Base-by-base conservation (phyloP, 1,140 invertebrate genomes). In the Drosophila carrolli region DNA sequence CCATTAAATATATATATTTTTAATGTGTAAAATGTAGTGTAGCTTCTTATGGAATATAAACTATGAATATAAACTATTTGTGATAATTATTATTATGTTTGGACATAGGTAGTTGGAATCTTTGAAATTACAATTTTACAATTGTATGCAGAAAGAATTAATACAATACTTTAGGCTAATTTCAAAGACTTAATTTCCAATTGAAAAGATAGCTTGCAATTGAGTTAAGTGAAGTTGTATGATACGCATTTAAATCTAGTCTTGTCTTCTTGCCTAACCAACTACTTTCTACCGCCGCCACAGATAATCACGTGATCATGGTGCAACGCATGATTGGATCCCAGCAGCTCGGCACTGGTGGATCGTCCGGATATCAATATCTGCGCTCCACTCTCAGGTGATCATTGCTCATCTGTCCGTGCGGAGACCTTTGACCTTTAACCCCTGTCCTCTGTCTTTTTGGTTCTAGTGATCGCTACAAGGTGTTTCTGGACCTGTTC, bases 301-400 rank as follows among this genome's bases (percentile, higher is more conserved):
- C 83, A 99, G 98, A 99, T 93, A 99, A 99, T 93, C 99, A 99
- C 91, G 97, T 99, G 19, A 95, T 99, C 75, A 97, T 99, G 96
- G 99, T 99, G n/a, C 98, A 99, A 93, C 94, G 98, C 91, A 99
- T 99, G 98, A 98, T 99, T 78, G 99, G 99, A 7, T 98, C 97
- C 2, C 97, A 98, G 91, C 97, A 98, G 90, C 92, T 98, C 1
- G 99, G 99, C 35, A 99, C 99, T 0, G 99, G 98, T 38, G 99
- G 99, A 6, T 99, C 98, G 40, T 98, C 98, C 1, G 99, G 99
- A 7, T 99, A 99, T 93, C 98, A 99, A 83, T 99, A 99, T 93
- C 94, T 99, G 5, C 94, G 98, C 62, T 98, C 98, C n/a, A 99
- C 99, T 10, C 94, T 99, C 55, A 98, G 97, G 98, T 99, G 93